A percentile compares a stretch with the other conserved stretches of the same genome.
Conservation (phyloP, 2,888 invertebrate species). For the Macrosiphum euphorbiae region DNA sequence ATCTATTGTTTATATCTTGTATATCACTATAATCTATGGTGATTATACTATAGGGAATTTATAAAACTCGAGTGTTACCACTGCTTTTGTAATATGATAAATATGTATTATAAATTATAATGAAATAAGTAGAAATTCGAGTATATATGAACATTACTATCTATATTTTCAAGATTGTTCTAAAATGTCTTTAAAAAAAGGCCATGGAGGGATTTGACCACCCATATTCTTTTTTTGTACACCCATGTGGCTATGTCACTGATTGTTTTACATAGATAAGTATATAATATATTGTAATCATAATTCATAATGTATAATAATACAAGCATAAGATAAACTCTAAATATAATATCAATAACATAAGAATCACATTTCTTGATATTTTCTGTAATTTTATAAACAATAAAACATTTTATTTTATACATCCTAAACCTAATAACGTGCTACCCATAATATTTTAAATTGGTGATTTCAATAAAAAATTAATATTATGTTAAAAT, state of each 20-base stretch:
- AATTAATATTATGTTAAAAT: not conserved
- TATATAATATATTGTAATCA: not conserved
- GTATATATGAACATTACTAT: not conserved
- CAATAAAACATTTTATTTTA: not conserved
- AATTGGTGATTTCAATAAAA: not conserved
- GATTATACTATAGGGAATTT: not conserved
- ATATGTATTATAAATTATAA: not conserved
- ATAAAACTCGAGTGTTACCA: not conserved
- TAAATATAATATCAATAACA: not conserved
- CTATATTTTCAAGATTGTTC: not conserved
- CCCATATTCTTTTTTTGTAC: not conserved
- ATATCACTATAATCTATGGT: not conserved
- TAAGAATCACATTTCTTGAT: not conserved
- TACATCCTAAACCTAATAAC: no score
- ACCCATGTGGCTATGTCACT: not conserved
- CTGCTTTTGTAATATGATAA: not conserved
- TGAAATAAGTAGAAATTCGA: not conserved
- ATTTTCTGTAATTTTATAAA: not conserved
- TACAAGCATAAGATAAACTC: not conserved
- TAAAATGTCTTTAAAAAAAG: not conserved
- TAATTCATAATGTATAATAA: not conserved
- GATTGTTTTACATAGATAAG: not conserved
- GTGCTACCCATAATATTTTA: not conserved
- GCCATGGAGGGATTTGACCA: not conserved
- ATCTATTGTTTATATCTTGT: not conserved